Percentiles rank a stretch among this genome's conserved stretches.
Evolutionary conservation across 2,797 vertebrate genomes (phyloP).

Genomic region (Nothura maculosa): DNA sequence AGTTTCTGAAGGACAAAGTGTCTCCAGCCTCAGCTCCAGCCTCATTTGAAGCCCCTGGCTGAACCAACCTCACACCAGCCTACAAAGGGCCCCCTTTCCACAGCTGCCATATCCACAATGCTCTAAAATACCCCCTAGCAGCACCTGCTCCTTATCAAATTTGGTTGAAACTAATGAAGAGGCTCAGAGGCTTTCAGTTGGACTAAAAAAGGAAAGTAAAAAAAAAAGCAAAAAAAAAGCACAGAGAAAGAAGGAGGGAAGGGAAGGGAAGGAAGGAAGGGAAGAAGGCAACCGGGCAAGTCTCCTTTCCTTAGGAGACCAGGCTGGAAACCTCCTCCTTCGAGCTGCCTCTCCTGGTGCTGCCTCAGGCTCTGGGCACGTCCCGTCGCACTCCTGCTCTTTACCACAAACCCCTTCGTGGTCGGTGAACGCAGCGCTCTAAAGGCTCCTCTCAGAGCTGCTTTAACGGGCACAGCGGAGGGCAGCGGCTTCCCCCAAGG

Average conservation of each 20-base stretch:
- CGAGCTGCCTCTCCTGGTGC: background rate
- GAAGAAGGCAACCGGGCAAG: background rate
- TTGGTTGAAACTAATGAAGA: background rate
- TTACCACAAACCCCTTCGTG: background rate
- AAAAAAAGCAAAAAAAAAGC: no score
- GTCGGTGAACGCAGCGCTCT: background rate
- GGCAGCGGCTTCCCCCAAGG: background rate
- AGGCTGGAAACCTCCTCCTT: background rate
- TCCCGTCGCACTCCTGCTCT: background rate
- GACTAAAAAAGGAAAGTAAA: background rate
- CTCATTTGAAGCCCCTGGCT: background rate
- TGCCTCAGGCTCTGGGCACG: background rate
- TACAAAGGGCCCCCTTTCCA: background rate
- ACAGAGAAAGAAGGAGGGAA: no score
- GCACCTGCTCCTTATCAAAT: background rate
- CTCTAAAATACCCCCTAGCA: background rate
- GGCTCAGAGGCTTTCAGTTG: background rate
- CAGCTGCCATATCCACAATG: background rate
- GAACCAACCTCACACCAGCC: background rate
- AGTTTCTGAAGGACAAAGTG: rapidly evolving
- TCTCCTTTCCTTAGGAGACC: background rate
- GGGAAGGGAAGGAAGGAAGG: no score
- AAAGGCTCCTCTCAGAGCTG: background rate
- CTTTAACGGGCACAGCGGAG: background rate
- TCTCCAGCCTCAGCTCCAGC: background rate